Evolutionary conservation across 1,140 invertebrate genomes (phyloP).

Genomic region (Drosophila tani): DNA sequence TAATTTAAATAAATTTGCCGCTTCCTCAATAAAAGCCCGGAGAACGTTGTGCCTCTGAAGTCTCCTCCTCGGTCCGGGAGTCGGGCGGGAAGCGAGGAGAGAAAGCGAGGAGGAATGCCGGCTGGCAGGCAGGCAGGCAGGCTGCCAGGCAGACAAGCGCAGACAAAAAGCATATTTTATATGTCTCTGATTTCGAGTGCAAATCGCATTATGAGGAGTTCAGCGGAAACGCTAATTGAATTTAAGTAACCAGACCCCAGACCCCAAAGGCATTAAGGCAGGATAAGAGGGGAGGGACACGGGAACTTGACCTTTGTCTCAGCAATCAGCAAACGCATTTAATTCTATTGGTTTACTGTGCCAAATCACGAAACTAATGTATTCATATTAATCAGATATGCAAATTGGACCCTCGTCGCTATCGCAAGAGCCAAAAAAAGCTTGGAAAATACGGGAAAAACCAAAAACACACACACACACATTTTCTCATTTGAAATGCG

Average conservation of each 20-base stretch:
- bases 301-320: constrained; percentile 66
- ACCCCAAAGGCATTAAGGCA: constrained; percentile 44
- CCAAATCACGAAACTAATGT: constrained; percentile 78
- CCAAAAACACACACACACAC: constrained; percentile 5
- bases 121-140: neutral
- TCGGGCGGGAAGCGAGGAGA: constrained; percentile 17
- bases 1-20: constrained; percentile 82
- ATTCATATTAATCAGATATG: constrained; percentile 84
- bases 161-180: constrained; percentile 74
- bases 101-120: constrained; percentile 2
- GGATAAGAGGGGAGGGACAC: neutral
- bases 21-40: constrained; percentile 77
- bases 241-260: constrained; percentile 67
- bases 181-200: constrained; percentile 64
- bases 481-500: constrained; percentile 9
- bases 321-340: constrained; percentile 70
- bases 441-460: constrained; percentile 11
- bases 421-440: constrained; percentile 15
- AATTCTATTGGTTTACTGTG: constrained; percentile 72
- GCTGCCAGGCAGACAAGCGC: constrained; percentile 32
- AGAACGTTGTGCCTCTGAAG: constrained; percentile 15
- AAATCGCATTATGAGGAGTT: constrained; percentile 76
- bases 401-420: constrained; percentile 59
- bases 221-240: constrained; percentile 80
- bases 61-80: constrained; percentile 29